Evolutionary conservation across 2,888 invertebrate species (phyloP).

Genomic region (Nemurella pictetii): DNA sequence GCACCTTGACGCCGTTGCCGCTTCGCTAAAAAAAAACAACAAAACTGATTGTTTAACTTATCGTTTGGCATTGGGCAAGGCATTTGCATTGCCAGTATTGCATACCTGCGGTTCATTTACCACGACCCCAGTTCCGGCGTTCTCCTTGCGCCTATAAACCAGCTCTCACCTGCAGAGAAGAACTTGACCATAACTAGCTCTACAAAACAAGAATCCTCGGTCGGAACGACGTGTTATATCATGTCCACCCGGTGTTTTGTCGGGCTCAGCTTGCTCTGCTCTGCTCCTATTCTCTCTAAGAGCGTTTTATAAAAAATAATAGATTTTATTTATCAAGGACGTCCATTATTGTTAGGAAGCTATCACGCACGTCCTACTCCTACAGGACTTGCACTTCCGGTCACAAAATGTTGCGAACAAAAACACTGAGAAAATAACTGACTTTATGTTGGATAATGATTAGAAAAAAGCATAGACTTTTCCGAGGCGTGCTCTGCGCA

Average conservation of each 20-base stretch:
- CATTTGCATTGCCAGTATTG: slow-evolving; percentile 25
- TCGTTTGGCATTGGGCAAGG: slow-evolving; percentile 22
- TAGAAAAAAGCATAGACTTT: slow-evolving; percentile 1
- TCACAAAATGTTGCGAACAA: slow-evolving; percentile 6
- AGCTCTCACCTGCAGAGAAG: not conserved
- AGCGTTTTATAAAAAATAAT: not conserved
- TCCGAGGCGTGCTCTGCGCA: not conserved
- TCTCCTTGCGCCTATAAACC: not conserved
- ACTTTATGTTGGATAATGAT: not conserved
- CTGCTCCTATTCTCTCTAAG: not conserved
- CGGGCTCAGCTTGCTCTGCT: too few species aligned
- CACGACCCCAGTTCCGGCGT: slow-evolving; percentile 29
- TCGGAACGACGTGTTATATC: not conserved
- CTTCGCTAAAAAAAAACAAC: not conserved
- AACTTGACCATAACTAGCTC: not conserved
- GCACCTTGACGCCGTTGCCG: not conserved
- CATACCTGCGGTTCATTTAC: slow-evolving; percentile 32
- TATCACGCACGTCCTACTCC: slow-evolving; percentile 28
- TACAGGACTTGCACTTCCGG: slow-evolving; percentile 18
- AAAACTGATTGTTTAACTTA: not conserved
- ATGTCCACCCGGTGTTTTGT: not conserved
- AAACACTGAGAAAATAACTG: slow-evolving; percentile 24
- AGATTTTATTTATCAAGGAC: slow-evolving; percentile 15
- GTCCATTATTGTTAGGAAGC: slow-evolving; percentile 15
- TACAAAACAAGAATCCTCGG: not conserved